Evolutionary conservation across 2,797 vertebrate species (phyloP), one percentile per base, ranked within the genome.

Genomic region (Arctocebus calabarensis): DNA sequence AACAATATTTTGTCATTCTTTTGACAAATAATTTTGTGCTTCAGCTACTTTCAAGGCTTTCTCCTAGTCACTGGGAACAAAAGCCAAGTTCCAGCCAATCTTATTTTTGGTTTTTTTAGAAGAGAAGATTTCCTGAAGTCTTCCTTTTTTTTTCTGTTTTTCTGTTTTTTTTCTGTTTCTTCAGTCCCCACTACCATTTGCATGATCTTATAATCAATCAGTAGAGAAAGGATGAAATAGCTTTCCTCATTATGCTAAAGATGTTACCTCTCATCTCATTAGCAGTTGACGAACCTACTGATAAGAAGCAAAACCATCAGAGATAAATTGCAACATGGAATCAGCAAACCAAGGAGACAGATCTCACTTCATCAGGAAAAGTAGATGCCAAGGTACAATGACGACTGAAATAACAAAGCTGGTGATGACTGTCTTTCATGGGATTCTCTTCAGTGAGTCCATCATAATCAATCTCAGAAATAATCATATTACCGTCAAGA

Each of bases 71-170:
- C 23, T 34, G 14, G 84, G 48, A 17, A 32, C 57, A 88, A 86
- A 88, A 55, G 5, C 20, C 19, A 27, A 61, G 22, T 55, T 16
- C 2, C 37, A 45, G 22, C 17, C 22, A 32, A 13, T 68, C 4
- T 22, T 75, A 3, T 77, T 84, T 62, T 37, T 4, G 37, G 9
- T 34, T 92, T 92, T 45, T 64, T 86, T 85, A 34, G 32, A 66
- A 87, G 86, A 75, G 32, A 45, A 75, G 32, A 45, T 40, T 75
- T 90, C n/a, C 13, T 59, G 66, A 95, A 75, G 22, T 75, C 74
- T 92, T 95, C 94, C 81, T 16, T 17, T 32, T 32, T 64, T 32
- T 66, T 90, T 94, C 94, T 91, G 20, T 74, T 62, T 88, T 70
- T 71, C n/a, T n/a, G 14, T 16, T 32, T 32, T 64, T 32, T 66